Evolutionary conservation across 2,888 invertebrate species (phyloP).

Genomic region (Mythimna lalbum): DNA sequence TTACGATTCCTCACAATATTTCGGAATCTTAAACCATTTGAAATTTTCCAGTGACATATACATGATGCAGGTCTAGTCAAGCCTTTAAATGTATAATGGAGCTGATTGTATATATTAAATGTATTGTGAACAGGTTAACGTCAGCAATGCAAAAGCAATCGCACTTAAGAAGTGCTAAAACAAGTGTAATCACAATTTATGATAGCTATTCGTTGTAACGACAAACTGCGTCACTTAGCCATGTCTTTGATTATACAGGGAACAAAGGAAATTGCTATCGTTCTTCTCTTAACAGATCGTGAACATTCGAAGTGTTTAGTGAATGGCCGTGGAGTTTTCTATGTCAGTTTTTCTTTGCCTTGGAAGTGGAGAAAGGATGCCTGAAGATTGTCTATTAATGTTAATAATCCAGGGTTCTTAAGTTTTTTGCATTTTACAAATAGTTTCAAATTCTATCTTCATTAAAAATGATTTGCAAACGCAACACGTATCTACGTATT

Average conservation of each 20-base stretch:
- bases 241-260: slow-evolving; percentile 36
- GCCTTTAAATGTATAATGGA: too few species aligned
- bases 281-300: slow-evolving; percentile 42
- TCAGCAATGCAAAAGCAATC: slow-evolving; percentile 23
- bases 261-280: slow-evolving; percentile 39
- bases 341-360: not conserved
- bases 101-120: not conserved
- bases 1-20: too few species aligned
- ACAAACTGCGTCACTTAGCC: slow-evolving; percentile 35
- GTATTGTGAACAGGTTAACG: not conserved
- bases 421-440: too few species aligned
- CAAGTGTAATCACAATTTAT: slow-evolving; percentile 36
- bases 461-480: too few species aligned
- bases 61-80: too few species aligned
- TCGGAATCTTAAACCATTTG: too few species aligned
- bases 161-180: slow-evolving; percentile 14
- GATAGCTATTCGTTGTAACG: slow-evolving; percentile 33
- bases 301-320: slow-evolving; percentile 23
- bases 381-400: not conserved
- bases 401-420: too few species aligned
- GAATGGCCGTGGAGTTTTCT: slow-evolving; percentile 7
- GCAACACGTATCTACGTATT: too few species aligned
- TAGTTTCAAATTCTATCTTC: too few species aligned
- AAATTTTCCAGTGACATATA: too few species aligned
- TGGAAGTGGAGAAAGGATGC: not conserved